A percentile compares a stretch with the other conserved stretches of the same genome.
Evolutionary conservation across 92 coral and sea anemone species (phyloP).

Genomic region (Heliopora coerulea): DNA sequence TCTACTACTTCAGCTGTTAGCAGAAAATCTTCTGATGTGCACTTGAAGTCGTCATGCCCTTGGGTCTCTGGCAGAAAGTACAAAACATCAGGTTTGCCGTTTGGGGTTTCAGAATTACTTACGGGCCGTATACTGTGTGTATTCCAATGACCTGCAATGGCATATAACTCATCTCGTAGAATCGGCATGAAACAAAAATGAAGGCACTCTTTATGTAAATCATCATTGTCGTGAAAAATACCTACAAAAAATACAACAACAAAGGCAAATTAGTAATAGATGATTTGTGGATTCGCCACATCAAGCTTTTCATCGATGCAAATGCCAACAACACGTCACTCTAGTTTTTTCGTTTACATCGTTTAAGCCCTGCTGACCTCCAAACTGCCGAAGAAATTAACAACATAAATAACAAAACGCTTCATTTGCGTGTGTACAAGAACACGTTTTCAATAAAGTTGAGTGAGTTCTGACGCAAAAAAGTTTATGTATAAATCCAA

Average conservation of each 20-base stretch:
- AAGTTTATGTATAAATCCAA: too few species aligned
- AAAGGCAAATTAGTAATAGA: background rate
- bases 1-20: conserved; percentile 39
- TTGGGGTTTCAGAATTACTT: conserved; percentile 46
- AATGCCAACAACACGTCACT: too few species aligned
- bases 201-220: conserved; percentile 51
- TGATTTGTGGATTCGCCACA: too few species aligned
- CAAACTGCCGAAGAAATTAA: too few species aligned
- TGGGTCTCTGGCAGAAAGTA: conserved; percentile 46
- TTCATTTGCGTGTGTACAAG: too few species aligned
- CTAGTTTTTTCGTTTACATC: too few species aligned
- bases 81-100: conserved; percentile 51
- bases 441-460: too few species aligned
- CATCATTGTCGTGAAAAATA: conserved; percentile 48
- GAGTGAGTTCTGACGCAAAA: too few species aligned
- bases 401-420: too few species aligned
- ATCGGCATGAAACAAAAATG: conserved; percentile 51
- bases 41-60: conserved; percentile 34
- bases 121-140: conserved; percentile 50
- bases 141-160: conserved; percentile 56
- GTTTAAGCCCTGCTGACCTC: too few species aligned
- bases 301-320: too few species aligned
- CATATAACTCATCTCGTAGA: conserved; percentile 49
- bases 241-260: conserved; percentile 10
- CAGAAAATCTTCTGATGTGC: conserved; percentile 12